Percentiles rank a stretch among this genome's conserved stretches.
Conservation (phyloP, 2,113 vertebrate species). For the Crotalus viridis region DNA sequence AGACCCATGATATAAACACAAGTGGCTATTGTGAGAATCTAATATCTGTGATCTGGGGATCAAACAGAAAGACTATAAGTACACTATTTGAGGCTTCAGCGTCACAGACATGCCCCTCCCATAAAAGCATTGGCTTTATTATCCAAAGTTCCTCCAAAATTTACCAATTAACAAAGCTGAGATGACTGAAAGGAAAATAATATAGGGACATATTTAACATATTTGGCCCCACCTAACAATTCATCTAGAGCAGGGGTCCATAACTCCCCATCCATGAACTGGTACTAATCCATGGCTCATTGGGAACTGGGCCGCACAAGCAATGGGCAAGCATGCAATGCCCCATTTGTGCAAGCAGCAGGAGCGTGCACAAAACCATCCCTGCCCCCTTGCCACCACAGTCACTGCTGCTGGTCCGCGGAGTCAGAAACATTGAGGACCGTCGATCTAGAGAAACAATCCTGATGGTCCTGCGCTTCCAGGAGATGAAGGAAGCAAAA, state of each 20-base stretch:
- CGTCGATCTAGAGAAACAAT: background rate
- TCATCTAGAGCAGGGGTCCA: background rate
- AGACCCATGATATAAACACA: background rate
- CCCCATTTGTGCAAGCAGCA: background rate
- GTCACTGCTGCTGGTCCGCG: background rate
- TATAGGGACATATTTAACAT: background rate
- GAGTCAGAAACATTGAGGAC: background rate
- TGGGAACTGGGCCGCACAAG: background rate
- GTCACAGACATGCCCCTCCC: background rate
- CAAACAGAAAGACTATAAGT: background rate
- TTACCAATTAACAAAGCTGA: background rate
- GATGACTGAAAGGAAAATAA: background rate
- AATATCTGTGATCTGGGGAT: background rate
- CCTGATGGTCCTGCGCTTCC: background rate
- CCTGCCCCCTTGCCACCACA: background rate
- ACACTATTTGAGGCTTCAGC: background rate
- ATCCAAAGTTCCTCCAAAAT: background rate
- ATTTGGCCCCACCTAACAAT: background rate
- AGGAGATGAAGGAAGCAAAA: background rate
- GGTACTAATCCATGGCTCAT: background rate
- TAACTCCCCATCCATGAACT: no score
- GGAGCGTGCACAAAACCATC: background rate
- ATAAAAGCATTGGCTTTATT: background rate
- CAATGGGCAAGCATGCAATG: no score
- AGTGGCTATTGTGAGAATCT: background rate